phyloP scores from a whole-genome alignment of 2,113 vertebrate species.

The Onychostruthus taczanowskii region DNA sequence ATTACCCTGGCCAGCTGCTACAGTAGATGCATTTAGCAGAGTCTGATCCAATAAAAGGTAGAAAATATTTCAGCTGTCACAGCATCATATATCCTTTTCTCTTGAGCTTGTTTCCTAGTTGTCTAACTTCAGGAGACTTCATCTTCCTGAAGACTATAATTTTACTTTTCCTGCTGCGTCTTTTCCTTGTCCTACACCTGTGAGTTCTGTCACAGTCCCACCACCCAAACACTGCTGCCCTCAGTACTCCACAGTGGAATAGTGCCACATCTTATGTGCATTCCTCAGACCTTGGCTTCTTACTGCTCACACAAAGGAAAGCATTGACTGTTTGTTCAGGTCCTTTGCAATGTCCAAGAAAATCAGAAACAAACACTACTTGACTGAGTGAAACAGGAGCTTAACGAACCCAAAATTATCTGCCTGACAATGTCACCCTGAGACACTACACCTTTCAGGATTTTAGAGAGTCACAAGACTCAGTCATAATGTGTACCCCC shows the following conservation, averaged over 20 bases:
- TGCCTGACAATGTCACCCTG: neutral
- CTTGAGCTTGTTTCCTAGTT: neutral
- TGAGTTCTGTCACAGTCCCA: neutral
- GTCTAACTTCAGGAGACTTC: neutral
- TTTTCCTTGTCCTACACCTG: neutral
- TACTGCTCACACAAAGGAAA: neutral
- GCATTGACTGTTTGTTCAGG: neutral
- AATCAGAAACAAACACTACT: neutral
- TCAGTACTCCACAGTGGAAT: neutral
- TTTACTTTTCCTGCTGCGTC: neutral
- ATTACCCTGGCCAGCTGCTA: neutral
- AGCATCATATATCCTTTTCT: neutral
- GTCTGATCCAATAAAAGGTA: neutral
- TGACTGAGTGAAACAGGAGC: neutral
- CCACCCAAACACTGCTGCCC: neutral
- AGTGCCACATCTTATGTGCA: neutral
- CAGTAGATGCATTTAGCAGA: neutral
- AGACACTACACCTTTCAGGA: neutral
- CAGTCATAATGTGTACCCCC: neutral
- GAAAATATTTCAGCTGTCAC: neutral
- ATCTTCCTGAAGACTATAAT: neutral
- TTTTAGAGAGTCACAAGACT: neutral
- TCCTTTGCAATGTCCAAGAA: neutral
- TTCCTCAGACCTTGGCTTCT: neutral
- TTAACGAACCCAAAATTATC: neutral